These are phyloP conservation scores for Limnephilus marmoratus DNA, from an alignment of 2,888 invertebrate species.

Conservation along the genomic window DNA sequence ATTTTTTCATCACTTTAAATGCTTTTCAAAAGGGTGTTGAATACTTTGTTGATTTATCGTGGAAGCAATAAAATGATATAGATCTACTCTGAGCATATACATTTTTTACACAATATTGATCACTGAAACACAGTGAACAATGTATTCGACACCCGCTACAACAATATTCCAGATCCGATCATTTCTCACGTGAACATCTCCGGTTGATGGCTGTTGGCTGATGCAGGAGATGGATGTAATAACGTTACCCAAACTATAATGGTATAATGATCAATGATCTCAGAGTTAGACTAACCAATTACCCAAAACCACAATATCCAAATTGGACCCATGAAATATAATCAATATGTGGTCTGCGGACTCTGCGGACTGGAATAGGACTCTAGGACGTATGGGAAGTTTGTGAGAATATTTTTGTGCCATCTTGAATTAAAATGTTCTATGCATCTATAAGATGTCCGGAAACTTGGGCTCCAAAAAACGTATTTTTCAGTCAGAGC, in stretches of 20 bases:
- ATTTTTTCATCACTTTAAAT: too few relatives aligned
- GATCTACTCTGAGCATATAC: too few relatives aligned
- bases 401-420: background rate
- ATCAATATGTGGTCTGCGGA: conserved; percentile 18
- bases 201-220: background rate
- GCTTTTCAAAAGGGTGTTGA: too few relatives aligned
- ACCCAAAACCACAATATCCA: conserved; percentile 16
- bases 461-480: too few relatives aligned
- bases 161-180: conserved; percentile 42
- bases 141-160: conserved; percentile 51
- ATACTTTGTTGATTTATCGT: too few relatives aligned
- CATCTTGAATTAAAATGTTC: background rate
- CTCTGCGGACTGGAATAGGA: background rate
- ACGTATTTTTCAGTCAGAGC: too few relatives aligned
- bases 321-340: background rate
- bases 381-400: background rate
- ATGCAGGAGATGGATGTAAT: background rate
- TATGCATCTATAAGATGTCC: too few relatives aligned
- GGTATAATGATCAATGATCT: background rate
- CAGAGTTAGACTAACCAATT: conserved; percentile 12
- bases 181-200: conserved; percentile 47
- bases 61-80: too few relatives aligned
- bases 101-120: conserved; percentile 8
- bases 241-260: background rate
- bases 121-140: conserved; percentile 46